Conservation (phyloP, 1,140 invertebrate species). For the Archivesica marissinica region DNA sequence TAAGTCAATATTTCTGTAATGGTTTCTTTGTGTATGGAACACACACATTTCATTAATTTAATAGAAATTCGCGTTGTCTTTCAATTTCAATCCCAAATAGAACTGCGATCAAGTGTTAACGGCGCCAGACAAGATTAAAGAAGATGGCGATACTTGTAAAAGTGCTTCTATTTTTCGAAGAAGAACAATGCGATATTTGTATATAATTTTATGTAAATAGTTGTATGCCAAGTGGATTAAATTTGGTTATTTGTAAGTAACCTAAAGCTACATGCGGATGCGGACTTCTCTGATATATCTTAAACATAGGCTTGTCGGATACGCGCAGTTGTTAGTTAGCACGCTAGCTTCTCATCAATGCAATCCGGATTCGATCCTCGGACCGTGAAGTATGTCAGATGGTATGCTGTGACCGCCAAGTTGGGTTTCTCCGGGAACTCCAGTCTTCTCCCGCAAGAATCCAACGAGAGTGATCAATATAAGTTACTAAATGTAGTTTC, state of each 20-base stretch:
- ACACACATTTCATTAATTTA: constrained; percentile 38
- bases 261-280: not conserved
- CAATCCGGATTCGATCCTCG: too few species aligned
- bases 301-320: too few species aligned
- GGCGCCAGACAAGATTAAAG: constrained; percentile 57
- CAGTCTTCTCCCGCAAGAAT: too few species aligned
- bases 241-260: not conserved
- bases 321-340: too few species aligned
- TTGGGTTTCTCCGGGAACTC: too few species aligned
- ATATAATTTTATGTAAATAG: not conserved
- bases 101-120: not conserved
- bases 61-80: constrained; percentile 25
- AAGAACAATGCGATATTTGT: constrained; percentile 19
- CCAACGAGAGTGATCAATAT: too few species aligned
- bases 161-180: not conserved
- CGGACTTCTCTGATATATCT: too few species aligned
- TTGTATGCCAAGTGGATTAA: not conserved
- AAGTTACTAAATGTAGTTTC: too few species aligned
- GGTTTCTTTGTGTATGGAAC: constrained; percentile 35
- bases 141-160: not conserved
- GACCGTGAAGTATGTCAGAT: too few species aligned
- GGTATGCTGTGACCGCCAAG: too few species aligned
- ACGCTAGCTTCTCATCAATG: too few species aligned
- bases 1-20: constrained; percentile 22
- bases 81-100: constrained; percentile 37